Evolutionary conservation across 2,113 vertebrate species (phyloP), one percentile per base, ranked within the genome.

Genomic region (Aldabrachelys gigantea): DNA sequence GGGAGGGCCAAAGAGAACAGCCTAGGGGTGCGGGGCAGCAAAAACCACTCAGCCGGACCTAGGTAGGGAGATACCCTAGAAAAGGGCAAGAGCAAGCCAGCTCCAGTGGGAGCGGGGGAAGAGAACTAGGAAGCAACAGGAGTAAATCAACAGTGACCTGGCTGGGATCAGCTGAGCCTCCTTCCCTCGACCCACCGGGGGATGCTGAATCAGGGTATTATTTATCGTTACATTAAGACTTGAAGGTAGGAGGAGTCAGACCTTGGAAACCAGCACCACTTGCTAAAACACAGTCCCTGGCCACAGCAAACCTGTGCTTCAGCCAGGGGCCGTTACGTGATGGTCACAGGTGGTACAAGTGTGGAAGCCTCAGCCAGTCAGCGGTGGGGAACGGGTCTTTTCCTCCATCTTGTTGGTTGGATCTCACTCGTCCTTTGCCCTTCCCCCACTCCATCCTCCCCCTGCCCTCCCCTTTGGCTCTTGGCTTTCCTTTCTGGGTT

Each of bases 401-500:
- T 65, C 21, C 65, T 86, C 47, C 54, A 9, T 90, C 65, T 89
- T 90, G 82, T 91, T 19, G 11, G 65, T 94, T 89, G 83, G 44
- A 31, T 92, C 49, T 53, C 78, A 6, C 38, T 83, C 54, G 80
- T 79, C 78, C 52, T 5, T 29, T 75, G 27, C 44, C n/a, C 38
- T 16, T 17, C 56, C 5, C 19, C 3, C 25, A n/a, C 21, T n/a
- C 53, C 14, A 27, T 41, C 29, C 10, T 3, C 59, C 38, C 31
- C 14, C 4, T 14, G 6, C 5, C 89, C 82, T 92, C 89, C 78
- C 5, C 5, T 91, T 93, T 88, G 83, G 57, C 38, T 95, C 89
- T 95, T 95, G 85, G 83, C 90, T 96, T 96, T 97, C 90, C 89
- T 88, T 96, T 93, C 78, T 21, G 76, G 93, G 95, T 97, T 97